Evolutionary conservation across 2,888 invertebrate genomes (phyloP).

Genomic region (Romanomermis culicivorax): DNA sequence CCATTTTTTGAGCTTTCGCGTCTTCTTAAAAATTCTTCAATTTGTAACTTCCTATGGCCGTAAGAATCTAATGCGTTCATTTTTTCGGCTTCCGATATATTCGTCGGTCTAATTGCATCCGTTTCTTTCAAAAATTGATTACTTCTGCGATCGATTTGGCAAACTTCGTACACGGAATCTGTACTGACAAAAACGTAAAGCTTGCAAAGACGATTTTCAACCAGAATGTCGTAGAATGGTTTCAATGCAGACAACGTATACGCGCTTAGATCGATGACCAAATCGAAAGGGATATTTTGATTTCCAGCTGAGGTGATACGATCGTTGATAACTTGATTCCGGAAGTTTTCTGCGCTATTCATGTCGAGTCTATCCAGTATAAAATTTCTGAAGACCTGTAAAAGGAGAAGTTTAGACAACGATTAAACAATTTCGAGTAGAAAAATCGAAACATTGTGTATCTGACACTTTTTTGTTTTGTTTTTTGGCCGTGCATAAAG

Average conservation of each 20-base stretch:
- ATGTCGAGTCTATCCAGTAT: too few relatives aligned
- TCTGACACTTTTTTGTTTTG: too few relatives aligned
- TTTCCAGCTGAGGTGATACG: too few relatives aligned
- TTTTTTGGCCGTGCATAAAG: too few relatives aligned
- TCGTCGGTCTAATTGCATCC: slow-evolving; percentile 30
- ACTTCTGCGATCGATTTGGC: slow-evolving; percentile 13
- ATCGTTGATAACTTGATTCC: too few relatives aligned
- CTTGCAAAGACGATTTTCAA: slow-evolving; percentile 24
- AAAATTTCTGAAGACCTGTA: too few relatives aligned
- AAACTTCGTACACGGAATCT: slow-evolving; percentile 36
- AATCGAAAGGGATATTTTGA: slow-evolving; percentile 28
- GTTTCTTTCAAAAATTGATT: slow-evolving; percentile 22
- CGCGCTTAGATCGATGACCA: slow-evolving; percentile 33
- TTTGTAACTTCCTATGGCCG: slow-evolving; percentile 30
- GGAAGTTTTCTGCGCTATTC: too few relatives aligned
- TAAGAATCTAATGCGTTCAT: slow-evolving; percentile 28
- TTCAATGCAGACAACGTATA: slow-evolving; percentile 29
- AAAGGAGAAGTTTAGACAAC: too few relatives aligned
- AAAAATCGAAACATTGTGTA: too few relatives aligned
- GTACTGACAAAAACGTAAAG: slow-evolving; percentile 34
- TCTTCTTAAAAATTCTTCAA: slow-evolving; percentile 31
- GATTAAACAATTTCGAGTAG: too few relatives aligned
- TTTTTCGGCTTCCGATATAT: slow-evolving; percentile 19
- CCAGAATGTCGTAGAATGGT: slow-evolving; percentile 20
- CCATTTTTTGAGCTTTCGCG: slow-evolving; percentile 15